Conservation (phyloP, 2,113 vertebrate species). For the Myiozetetes cayanensis region DNA sequence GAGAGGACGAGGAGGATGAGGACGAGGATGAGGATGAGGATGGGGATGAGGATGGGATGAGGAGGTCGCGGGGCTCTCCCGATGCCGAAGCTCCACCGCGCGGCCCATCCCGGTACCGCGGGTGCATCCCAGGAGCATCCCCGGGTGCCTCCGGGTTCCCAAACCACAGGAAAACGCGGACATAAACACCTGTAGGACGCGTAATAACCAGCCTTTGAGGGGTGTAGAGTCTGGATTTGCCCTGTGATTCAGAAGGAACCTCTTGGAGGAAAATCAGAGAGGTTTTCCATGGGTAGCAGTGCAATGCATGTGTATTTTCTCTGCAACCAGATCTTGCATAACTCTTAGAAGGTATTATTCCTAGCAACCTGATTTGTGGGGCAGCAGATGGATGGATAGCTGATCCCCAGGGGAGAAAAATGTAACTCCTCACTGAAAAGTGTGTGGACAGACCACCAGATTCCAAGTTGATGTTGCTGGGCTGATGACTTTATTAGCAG, state of each 20-base stretch:
- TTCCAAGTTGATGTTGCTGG: background rate
- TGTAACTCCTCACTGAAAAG: background rate
- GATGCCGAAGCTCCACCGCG: conserved; percentile 55
- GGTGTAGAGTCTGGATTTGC: fast-evolving
- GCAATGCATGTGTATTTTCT: fast-evolving
- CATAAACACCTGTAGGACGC: fast-evolving
- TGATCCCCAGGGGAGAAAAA: background rate
- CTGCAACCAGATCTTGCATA: background rate
- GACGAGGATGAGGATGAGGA: fast-evolving
- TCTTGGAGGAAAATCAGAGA: background rate
- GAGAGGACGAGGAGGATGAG: no score
- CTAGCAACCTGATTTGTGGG: background rate
- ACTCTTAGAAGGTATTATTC: background rate
- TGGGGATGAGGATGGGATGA: background rate
- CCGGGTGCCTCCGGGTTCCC: background rate
- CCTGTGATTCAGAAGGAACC: fast-evolving
- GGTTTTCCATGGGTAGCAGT: fast-evolving
- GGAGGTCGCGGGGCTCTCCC: background rate
- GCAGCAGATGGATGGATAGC: background rate
- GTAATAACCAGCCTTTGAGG: fast-evolving
- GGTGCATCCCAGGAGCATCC: background rate
- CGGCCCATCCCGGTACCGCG: background rate
- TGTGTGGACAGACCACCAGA: background rate
- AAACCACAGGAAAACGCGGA: fast-evolving
- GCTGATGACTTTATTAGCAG: background rate